Conservation (phyloP, 2,888 invertebrate genomes). For the Andrena bicolor region DNA sequence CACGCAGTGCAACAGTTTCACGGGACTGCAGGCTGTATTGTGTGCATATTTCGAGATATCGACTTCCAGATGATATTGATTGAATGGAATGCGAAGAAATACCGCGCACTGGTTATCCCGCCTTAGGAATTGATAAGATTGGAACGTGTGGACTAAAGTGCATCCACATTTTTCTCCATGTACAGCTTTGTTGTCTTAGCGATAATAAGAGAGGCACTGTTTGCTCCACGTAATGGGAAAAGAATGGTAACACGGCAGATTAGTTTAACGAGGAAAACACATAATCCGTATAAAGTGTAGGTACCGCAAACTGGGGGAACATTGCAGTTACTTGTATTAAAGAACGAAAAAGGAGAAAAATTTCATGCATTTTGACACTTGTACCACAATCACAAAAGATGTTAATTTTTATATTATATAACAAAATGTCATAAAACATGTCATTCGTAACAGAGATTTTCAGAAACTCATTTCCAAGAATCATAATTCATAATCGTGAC, state of each 20-base stretch:
- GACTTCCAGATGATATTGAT: background rate
- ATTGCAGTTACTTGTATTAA: too few species aligned
- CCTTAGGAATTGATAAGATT: background rate
- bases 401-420: too few species aligned
- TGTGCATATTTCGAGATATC: background rate
- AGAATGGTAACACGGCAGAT: background rate
- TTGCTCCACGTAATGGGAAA: background rate
- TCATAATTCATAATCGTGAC: background rate
- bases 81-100: background rate
- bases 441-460: too few species aligned
- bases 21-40: too few species aligned
- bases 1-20: too few species aligned
- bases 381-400: too few species aligned
- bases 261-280: background rate
- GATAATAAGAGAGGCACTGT: background rate
- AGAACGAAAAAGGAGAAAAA: too few species aligned
- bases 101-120: background rate
- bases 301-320: too few species aligned
- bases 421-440: too few species aligned
- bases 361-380: too few species aligned
- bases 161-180: background rate
- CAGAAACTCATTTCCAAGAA: background rate
- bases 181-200: background rate
- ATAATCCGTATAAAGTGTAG: too few species aligned
- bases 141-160: background rate